phyloP scores from a whole-genome alignment of 2,113 vertebrate species.

The Hystrix cristata region DNA sequence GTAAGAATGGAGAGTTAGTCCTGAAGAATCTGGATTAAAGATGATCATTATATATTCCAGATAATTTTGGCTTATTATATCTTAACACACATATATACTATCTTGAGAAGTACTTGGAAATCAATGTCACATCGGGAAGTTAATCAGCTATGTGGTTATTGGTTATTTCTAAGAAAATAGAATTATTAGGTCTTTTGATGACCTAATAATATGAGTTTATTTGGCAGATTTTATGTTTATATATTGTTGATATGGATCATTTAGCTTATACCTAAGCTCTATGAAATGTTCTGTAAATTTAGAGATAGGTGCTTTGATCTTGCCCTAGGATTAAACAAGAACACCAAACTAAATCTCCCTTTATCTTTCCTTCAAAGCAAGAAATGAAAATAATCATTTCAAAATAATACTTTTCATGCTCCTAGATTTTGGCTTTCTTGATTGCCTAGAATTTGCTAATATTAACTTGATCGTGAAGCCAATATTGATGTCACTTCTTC shows the following conservation, averaged over 20 bases:
- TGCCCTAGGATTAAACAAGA: constrained; percentile 53
- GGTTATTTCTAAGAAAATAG: constrained; percentile 60
- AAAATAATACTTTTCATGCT: constrained; percentile 64
- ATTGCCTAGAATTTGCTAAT: constrained; percentile 66
- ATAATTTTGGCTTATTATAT: constrained; percentile 24
- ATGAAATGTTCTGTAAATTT: constrained; percentile 71
- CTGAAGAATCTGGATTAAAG: constrained; percentile 45
- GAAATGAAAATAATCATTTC: constrained; percentile 73
- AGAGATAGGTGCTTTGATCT: constrained; percentile 73
- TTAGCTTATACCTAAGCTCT: constrained; percentile 26
- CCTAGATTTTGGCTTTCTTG: constrained; percentile 4
- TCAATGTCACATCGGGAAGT: constrained; percentile 50
- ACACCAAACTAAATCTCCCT: constrained; percentile 68
- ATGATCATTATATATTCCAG: not conserved
- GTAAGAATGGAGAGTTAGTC: not conserved
- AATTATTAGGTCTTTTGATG: constrained; percentile 46
- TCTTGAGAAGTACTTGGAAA: constrained; percentile 60
- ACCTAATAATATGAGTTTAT: not conserved
- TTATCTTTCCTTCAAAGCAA: constrained; percentile 77
- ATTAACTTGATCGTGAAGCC: constrained; percentile 64
- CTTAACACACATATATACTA: not conserved
- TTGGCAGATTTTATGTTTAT: constrained; percentile 68
- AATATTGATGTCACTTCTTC: constrained; percentile 57
- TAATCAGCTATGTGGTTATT: constrained; percentile 49
- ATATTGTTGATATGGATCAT: constrained; percentile 58